Evolutionary conservation across 1,140 invertebrate genomes (phyloP).

Genomic region (Lamellibrachia luymesi): DNA sequence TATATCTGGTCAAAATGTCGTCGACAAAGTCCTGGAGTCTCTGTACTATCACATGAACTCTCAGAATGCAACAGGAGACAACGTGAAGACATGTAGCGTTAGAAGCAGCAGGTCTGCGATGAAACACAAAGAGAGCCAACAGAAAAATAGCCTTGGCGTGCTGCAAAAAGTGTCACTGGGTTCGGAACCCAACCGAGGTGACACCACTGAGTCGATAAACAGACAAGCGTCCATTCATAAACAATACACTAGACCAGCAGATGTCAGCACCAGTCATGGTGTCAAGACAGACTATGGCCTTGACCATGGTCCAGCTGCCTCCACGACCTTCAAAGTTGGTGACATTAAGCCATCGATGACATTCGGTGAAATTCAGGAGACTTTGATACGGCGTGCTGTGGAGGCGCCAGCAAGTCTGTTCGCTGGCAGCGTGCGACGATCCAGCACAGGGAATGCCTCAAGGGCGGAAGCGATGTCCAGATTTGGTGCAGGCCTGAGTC

Average conservation of each 20-base stretch:
- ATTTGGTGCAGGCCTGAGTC: not conserved
- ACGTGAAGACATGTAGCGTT: not conserved
- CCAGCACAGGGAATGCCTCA: not conserved
- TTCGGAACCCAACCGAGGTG: not conserved
- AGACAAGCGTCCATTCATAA: not conserved
- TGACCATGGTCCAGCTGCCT: not conserved
- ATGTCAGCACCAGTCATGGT: not conserved
- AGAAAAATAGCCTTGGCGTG: not conserved
- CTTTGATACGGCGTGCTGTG: not conserved
- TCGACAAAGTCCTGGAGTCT: not conserved
- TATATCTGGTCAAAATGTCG: not conserved
- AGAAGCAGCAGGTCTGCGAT: not conserved
- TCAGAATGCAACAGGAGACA: not conserved
- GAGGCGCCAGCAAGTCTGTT: not conserved
- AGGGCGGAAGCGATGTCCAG: not conserved
- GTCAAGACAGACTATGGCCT: not conserved
- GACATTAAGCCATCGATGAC: not conserved
- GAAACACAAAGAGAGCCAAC: not conserved
- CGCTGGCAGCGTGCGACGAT: not conserved
- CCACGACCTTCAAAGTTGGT: not conserved
- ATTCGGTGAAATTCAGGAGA: constrained; percentile 13
- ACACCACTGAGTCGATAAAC: not conserved
- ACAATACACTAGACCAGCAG: not conserved
- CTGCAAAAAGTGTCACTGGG: not conserved
- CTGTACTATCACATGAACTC: not conserved